Conservation (phyloP, 2,797 vertebrate genomes). For the Nyctibius grandis region DNA sequence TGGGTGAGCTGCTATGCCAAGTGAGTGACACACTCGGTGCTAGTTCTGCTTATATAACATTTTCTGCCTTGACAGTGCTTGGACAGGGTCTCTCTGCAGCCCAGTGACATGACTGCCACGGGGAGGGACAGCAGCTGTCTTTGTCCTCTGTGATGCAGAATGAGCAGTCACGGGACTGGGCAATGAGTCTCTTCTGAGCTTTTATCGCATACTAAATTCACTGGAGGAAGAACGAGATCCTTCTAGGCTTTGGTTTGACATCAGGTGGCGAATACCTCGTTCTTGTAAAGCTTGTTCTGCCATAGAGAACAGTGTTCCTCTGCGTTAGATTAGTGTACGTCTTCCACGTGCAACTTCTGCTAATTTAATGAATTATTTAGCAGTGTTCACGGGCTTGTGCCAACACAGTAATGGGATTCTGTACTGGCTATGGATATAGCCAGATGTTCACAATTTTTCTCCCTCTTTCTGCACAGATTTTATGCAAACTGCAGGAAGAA, state of each 20-base stretch:
- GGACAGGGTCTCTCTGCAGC: not conserved
- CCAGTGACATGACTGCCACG: not conserved
- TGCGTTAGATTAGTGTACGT: not conserved
- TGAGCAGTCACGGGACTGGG: accelerated
- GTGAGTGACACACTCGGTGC: not conserved
- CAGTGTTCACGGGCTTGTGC: conserved; percentile 20
- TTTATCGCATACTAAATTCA: not conserved
- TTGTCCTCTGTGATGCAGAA: not conserved
- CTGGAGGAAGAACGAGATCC: not conserved
- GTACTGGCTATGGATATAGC: not conserved
- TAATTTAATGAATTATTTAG: conserved; percentile 69
- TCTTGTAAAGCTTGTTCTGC: conserved; percentile 13
- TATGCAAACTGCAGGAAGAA: conserved; percentile 44
- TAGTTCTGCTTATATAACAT: not conserved
- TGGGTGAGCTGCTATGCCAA: not conserved
- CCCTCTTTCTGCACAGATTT: conserved; percentile 43
- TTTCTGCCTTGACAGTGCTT: not conserved
- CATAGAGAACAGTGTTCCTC: not conserved
- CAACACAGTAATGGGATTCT: conserved; percentile 43
- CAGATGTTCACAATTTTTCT: conserved; percentile 66
- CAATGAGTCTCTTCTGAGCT: not conserved
- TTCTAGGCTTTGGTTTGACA: not conserved
- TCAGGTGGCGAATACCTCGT: not conserved
- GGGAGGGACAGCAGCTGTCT: not conserved
- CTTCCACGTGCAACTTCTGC: conserved; percentile 26